Base-by-base conservation (phyloP, 30 jellyfish, hydroid and myxozoan genomes). In the Aurelia sp. region DNA sequence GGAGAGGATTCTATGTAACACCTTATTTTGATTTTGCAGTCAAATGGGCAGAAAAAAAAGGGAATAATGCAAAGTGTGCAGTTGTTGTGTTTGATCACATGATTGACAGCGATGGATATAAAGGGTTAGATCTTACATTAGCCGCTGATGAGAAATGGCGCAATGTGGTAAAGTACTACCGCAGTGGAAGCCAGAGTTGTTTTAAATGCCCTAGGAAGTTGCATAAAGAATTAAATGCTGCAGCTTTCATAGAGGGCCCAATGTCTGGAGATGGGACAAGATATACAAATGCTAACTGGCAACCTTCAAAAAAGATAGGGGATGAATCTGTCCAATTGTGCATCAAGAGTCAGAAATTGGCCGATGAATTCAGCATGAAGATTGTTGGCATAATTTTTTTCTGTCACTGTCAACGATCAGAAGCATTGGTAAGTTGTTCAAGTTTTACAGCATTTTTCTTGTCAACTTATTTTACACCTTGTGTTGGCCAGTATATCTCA, bases 351-450 rank as follows among this genome's bases (percentile, higher is more conserved):
- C 52, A 66, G 40, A 52, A 19, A 9, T 24, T 66, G 48, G 77
- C 77, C 13, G 77, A 66, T 66, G 77, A 66, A 6, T 66, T 66
- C n/a, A 66, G 77, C 52, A 18, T 8, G 19, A 66, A 66, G 10
- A 66, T 66, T 66, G 77, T 24, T 66, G 77, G 52, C 52, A 66
- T 66, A 52, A 66, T 66, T 20, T 57, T 57, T n/a, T 57, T 57
- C 66, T n/a, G 19, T 57, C 19, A 57, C n/a, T n/a, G n/a, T n/a
- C n/a, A n/a, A n/a, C n/a, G n/a, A 27, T 27, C 2, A 27, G 33
- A 27, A 27, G 33, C 33, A 27, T 27, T 27, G 33, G 33, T 27
- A 27, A 27, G 33, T 27, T 27, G 33, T 27, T 27, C 33, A 27
- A 27, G 33, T 27, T 27, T 27, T 27, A 2, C 33, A 27, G 33